Percentiles rank a stretch among this genome's conserved stretches.
phyloP scores from a whole-genome alignment of 2,888 invertebrate species.

The Malthinus seriepunctatus region DNA sequence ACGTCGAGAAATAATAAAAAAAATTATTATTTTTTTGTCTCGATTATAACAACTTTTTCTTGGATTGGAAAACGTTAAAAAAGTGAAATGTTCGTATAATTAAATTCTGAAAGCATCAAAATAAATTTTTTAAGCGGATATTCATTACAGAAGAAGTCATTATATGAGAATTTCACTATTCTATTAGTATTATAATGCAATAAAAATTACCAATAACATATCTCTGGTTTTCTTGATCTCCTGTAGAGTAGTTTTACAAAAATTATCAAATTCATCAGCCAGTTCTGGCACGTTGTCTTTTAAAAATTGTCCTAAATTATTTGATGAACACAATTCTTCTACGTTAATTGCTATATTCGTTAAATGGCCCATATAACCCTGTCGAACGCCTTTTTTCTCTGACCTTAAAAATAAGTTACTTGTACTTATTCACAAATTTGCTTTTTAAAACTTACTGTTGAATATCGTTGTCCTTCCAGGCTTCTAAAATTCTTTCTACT shows the following conservation, averaged over 20 bases:
- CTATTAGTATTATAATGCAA: too few species aligned
- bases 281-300: conserved; percentile 58
- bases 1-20: too few species aligned
- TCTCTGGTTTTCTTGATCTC: conserved; percentile 49
- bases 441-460: conserved; percentile 67
- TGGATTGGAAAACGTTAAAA: too few species aligned
- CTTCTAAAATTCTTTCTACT: conserved; percentile 77
- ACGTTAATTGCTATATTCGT: conserved; percentile 65
- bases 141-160: too few species aligned
- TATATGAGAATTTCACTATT: too few species aligned
- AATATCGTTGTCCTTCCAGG: conserved; percentile 78
- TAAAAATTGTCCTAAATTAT: conserved; percentile 60
- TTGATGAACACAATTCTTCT: conserved; percentile 58
- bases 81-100: too few species aligned
- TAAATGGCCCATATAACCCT: conserved; percentile 70
- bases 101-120: too few species aligned
- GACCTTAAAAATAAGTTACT: conserved; percentile 47
- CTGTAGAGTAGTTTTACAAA: conserved; percentile 46
- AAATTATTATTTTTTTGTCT: too few species aligned
- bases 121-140: too few species aligned
- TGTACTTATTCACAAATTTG: too few species aligned
- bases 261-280: conserved; percentile 50
- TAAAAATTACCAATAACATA: conserved; percentile 48
- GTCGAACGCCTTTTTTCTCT: conserved; percentile 59
- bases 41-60: too few species aligned